These are phyloP conservation scores for Hyphantria cunea DNA, from an alignment of 1,140 invertebrate species.

Conservation along the genomic window DNA sequence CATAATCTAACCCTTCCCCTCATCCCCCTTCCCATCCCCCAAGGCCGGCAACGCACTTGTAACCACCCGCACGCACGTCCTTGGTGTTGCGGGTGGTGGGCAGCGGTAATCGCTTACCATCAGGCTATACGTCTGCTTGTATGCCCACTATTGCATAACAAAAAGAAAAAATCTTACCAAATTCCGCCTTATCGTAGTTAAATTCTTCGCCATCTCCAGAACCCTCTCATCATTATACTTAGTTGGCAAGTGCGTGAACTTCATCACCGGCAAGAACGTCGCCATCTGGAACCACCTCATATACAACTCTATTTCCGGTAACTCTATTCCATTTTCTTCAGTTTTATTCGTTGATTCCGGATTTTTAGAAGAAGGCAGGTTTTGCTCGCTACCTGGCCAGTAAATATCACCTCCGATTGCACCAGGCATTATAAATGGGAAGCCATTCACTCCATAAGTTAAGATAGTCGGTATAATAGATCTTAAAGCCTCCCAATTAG, in stretches of 20 bases:
- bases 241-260: conserved; percentile 94
- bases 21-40: no score
- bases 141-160: no score
- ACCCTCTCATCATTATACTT: conserved; percentile 91
- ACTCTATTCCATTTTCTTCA: conserved; percentile 82
- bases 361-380: conserved; percentile 69
- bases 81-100: no score
- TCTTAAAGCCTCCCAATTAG: conserved; percentile 94
- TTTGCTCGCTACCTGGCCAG: conserved; percentile 82
- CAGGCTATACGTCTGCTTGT: no score
- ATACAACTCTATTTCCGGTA: conserved; percentile 94
- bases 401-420: conserved; percentile 94
- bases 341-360: conserved; percentile 64
- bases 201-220: conserved; percentile 88
- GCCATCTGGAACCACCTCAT: conserved; percentile 96
- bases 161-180: no score
- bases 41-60: no score
- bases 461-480: conserved; percentile 93
- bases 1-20: no score
- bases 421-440: conserved; percentile 95
- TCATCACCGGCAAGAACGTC: conserved; percentile 95
- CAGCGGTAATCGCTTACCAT: no score
- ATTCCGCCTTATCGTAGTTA: conserved; percentile 89
- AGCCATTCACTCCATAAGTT: conserved; percentile 93
- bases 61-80: no score